These are phyloP conservation scores for Eurytoma californica DNA, from an alignment of 2,888 invertebrate genomes.

Conservation along the genomic window DNA sequence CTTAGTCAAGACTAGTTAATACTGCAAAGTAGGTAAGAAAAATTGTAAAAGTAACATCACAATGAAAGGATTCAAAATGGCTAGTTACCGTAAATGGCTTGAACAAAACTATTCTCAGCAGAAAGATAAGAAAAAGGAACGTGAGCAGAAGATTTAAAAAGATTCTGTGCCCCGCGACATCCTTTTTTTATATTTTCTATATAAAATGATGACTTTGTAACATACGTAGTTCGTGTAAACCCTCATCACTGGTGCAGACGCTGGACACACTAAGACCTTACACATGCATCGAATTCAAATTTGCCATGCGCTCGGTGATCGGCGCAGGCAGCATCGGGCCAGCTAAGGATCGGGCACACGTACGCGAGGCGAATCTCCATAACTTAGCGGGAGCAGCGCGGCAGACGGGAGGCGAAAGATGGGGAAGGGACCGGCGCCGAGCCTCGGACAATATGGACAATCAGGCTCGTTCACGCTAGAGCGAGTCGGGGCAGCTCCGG, in stretches of 20 bases:
- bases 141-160: no score
- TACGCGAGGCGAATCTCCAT: constrained; percentile 65
- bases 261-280: not conserved
- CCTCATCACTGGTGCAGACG: not conserved
- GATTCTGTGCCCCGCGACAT: no score
- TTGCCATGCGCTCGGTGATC: not conserved
- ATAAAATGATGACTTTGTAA: no score
- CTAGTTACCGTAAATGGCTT: no score
- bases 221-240: not conserved
- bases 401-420: not conserved
- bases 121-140: no score
- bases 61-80: no score
- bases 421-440: not conserved
- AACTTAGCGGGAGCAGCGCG: constrained; percentile 59
- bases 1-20: no score
- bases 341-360: not conserved
- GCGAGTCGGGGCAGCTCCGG: constrained; percentile 59
- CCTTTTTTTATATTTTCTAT: no score
- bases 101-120: no score
- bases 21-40: no score
- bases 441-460: constrained; percentile 72
- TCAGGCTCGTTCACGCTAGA: constrained; percentile 72
- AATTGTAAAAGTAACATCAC: no score
- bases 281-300: constrained; percentile 10
- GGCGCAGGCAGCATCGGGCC: not conserved